A percentile compares a stretch with the other conserved stretches of the same genome.
These are phyloP conservation scores for Protodeltote pygarga DNA, from an alignment of 2,888 invertebrate genomes.

Conservation along the genomic window DNA sequence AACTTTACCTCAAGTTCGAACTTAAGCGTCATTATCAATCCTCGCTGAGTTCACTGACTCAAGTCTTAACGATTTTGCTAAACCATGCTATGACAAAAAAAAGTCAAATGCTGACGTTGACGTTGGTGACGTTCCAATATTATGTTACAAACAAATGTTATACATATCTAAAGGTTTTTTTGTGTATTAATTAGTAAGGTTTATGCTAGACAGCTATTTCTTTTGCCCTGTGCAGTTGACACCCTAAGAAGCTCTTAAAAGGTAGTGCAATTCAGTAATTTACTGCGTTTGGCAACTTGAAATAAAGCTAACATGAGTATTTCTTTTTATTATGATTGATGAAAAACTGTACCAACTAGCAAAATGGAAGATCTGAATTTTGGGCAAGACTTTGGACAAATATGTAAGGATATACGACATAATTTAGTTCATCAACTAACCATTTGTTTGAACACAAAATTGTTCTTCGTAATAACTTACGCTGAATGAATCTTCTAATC, in stretches of 20 bases:
- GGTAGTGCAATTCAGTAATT: too few species aligned
- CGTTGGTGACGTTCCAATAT: slow-evolving; percentile 12
- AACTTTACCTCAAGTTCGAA: neutral
- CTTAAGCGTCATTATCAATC: slow-evolving; percentile 16
- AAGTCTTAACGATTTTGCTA: slow-evolving; percentile 37
- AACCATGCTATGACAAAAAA: slow-evolving; percentile 32
- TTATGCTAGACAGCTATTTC: too few species aligned
- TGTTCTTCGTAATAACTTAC: slow-evolving; percentile 18
- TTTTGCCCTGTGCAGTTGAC: too few species aligned
- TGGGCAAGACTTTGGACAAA: slow-evolving; percentile 1
- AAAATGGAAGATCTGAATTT: slow-evolving; percentile 17
- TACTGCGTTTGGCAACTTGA: neutral
- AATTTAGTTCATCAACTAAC: slow-evolving; percentile 5
- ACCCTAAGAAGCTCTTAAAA: too few species aligned
- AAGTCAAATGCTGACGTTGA: slow-evolving; percentile 26
- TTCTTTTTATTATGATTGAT: slow-evolving; percentile 1
- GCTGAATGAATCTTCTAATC: slow-evolving; percentile 8
- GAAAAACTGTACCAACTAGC: neutral
- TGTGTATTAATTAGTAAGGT: too few species aligned
- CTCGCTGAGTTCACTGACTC: slow-evolving; percentile 6
- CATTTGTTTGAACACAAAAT: slow-evolving; percentile 46
- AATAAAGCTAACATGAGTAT: slow-evolving; percentile 20
- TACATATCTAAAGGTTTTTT: too few species aligned
- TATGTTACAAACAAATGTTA: slow-evolving; percentile 41
- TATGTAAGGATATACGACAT: slow-evolving; percentile 8